phyloP scores from a whole-genome alignment of 2,797 vertebrate species.

The Kryptolebias ocellatus region DNA sequence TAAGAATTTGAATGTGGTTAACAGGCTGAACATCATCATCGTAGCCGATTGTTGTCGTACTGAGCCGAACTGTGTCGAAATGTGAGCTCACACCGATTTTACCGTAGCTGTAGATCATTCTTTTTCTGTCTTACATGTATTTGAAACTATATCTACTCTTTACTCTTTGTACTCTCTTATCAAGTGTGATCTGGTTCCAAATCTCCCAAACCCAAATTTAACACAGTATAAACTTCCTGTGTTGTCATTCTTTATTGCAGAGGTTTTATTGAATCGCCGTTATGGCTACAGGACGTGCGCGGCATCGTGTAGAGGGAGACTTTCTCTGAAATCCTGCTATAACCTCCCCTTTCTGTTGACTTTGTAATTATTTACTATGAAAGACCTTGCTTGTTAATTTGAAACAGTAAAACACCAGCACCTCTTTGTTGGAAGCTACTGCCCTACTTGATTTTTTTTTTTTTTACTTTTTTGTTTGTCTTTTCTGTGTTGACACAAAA shows the following conservation, averaged over 20 bases:
- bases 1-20: not conserved
- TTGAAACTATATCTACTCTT: not conserved
- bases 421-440: constrained; percentile 55
- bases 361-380: constrained; percentile 81
- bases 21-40: not conserved
- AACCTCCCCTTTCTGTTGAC: constrained; percentile 57
- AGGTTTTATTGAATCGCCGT: constrained; percentile 11
- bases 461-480: not conserved
- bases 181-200: not conserved
- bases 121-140: not conserved
- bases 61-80: not conserved
- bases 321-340: constrained; percentile 31
- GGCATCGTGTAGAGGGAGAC: constrained; percentile 10
- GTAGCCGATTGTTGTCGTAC: not conserved
- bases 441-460: constrained; percentile 32
- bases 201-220: not conserved
- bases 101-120: not conserved
- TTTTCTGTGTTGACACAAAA: constrained; percentile 52
- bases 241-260: not conserved
- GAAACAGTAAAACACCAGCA: constrained; percentile 41
- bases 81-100: not conserved
- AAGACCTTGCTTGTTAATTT: constrained; percentile 75
- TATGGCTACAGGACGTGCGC: not conserved
- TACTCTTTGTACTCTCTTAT: not conserved
- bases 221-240: not conserved